Percentiles rank a stretch among this genome's conserved stretches.
phyloP scores from a whole-genome alignment of 2,888 invertebrate genomes.

The Oasisia sp. region DNA sequence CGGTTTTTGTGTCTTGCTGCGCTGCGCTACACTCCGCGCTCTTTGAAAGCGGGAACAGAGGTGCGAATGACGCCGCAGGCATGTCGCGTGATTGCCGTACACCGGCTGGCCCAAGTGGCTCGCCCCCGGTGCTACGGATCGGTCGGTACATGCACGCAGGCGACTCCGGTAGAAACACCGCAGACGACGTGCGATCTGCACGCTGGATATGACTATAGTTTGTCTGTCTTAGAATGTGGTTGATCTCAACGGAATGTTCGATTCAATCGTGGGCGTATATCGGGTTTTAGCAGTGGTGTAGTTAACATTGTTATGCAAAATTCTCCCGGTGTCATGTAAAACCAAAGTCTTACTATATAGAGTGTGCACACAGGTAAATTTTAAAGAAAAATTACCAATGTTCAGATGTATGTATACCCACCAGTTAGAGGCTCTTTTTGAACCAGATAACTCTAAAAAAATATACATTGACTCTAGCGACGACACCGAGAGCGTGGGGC shows the following conservation, averaged over 20 bases:
- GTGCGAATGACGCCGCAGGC: too few relatives aligned
- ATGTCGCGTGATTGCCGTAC: neutral
- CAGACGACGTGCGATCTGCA: neutral
- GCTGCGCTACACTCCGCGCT: neutral
- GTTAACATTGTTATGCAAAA: neutral
- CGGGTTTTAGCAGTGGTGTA: neutral
- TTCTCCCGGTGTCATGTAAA: neutral
- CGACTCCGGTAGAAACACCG: neutral
- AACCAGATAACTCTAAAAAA: too few relatives aligned
- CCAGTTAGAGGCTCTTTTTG: neutral
- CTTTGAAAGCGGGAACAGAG: neutral
- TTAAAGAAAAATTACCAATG: neutral
- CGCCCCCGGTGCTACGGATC: neutral
- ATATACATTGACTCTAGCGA: too few relatives aligned
- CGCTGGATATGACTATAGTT: neutral
- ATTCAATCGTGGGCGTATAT: too few relatives aligned
- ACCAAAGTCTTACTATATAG: too few relatives aligned
- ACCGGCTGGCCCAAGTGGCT: neutral
- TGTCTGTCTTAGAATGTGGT: neutral
- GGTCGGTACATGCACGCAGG: neutral
- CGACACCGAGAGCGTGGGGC: too few relatives aligned
- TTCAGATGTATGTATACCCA: neutral
- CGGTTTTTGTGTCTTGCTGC: neutral
- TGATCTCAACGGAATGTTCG: neutral
- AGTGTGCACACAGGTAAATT: neutral